Evolutionary conservation across 2,113 vertebrate species (phyloP), one percentile per base, ranked within the genome.

Genomic region (Geococcyx californianus): DNA sequence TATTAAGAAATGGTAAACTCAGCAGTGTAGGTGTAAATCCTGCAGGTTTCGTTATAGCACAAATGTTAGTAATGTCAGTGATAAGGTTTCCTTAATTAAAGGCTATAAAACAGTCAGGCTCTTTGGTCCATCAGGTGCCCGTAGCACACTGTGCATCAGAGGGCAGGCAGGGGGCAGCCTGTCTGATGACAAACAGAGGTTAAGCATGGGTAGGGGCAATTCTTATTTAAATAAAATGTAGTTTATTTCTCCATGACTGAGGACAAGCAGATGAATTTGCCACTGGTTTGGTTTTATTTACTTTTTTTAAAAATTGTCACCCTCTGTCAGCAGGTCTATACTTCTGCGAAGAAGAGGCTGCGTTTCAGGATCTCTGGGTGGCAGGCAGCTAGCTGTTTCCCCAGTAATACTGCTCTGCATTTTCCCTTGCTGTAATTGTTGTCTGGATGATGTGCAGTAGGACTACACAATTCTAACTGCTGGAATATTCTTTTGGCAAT

Each of bases 111-210:
- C 8, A 24, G n/a, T 40, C 76, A 75, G 60, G 11, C 33, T 75
- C 29, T 62, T 47, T 52, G 45, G 13, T 20, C 16, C 33, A 4
- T 44, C 21, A 55, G 15, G 29, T 36, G 25, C 34, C 19, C 8
- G 1, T 7, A 1, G 2, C 20, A 13, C 2, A 1, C 9, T 33
- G 2, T 29, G 12, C 44, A 44, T 63, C 21, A 5, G 26, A 33
- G 26, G 26, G 33, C 29, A 45, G 14, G 21, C 8, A 73, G 47
- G 18, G 14, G 16, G 16, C 12, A 62, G 45, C 9, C 4, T 63
- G 4, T 21, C 25, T 58, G 47, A 54, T 16, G 11, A 6, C 18
- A 72, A 52, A 42, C 1, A 2, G 25, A 34, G 4, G 21, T 12
- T 44, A 36, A 49, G 4, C 3, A 16, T 3, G 3, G 52, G n/a